Conservation (phyloP, 2,113 vertebrate genomes). For the Prionailurus bengalensis region DNA sequence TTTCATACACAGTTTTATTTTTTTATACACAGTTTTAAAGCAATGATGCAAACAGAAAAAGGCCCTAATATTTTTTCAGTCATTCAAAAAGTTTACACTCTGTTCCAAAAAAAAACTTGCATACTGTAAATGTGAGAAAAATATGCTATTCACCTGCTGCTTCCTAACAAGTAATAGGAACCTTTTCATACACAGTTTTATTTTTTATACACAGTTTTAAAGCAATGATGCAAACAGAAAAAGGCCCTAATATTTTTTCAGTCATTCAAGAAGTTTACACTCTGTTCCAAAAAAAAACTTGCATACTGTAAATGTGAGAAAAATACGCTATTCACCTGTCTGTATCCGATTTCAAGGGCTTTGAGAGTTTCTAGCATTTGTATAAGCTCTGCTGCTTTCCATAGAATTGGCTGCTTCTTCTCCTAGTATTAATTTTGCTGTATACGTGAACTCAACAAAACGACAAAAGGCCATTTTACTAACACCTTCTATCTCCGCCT, state of each 20-base stretch:
- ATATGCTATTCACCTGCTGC: background rate
- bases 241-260: background rate
- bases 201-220: background rate
- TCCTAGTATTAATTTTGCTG: constrained; percentile 92
- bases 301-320: background rate
- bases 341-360: constrained; percentile 90
- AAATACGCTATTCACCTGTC: background rate
- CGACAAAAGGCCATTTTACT: constrained; percentile 95
- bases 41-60: constrained; percentile 5
- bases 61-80: background rate
- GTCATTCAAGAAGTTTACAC: background rate
- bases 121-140: background rate
- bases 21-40: background rate
- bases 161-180: background rate
- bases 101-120: background rate
- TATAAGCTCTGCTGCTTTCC: constrained; percentile 96
- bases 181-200: background rate
- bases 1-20: background rate
- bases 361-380: constrained; percentile 97
- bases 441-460: constrained; percentile 96
- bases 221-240: background rate
- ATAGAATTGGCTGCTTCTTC: constrained; percentile 93
- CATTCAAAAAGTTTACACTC: background rate
- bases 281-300: background rate
- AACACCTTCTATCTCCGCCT: constrained; percentile 97